Conservation (phyloP, 2,113 vertebrate genomes). For the Gila orcuttii region DNA sequence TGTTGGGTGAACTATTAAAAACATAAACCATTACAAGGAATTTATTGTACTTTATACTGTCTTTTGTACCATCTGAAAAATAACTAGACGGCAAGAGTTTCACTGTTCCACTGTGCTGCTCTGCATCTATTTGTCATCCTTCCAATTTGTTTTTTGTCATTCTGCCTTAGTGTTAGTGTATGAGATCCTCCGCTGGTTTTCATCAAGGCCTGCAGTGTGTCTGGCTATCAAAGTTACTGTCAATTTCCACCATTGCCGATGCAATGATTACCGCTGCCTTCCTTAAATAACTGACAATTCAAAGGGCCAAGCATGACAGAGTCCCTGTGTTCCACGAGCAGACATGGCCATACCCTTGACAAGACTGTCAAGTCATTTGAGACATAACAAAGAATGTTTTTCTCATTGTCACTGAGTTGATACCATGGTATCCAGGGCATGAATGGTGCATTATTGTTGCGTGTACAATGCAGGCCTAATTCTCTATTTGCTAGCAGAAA, state of each 20-base stretch:
- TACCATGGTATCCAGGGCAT: background rate
- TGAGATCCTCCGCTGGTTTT: background rate
- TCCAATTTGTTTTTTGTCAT: slow-evolving; percentile 12
- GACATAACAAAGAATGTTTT: slow-evolving; percentile 28
- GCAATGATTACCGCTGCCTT: slow-evolving; percentile 18
- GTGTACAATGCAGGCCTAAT: background rate
- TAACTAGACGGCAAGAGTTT: background rate
- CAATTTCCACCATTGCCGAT: slow-evolving; percentile 8
- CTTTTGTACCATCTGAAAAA: background rate
- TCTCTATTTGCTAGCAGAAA: background rate
- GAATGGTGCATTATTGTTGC: background rate
- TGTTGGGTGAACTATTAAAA: background rate
- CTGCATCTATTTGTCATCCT: background rate
- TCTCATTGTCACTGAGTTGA: background rate
- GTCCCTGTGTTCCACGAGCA: background rate
- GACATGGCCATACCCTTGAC: background rate
- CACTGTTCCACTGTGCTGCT: background rate
- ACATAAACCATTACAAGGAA: background rate
- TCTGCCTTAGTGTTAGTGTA: slow-evolving; percentile 1
- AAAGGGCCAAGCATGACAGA: background rate
- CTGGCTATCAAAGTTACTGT: slow-evolving; percentile 19
- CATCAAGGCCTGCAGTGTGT: slow-evolving; percentile 8
- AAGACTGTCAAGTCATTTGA: slow-evolving; percentile 1
- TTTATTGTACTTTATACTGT: background rate
- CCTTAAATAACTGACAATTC: slow-evolving; percentile 26